phyloP scores from a whole-genome alignment of 2,113 vertebrate species.

The Tupaia chinensis region DNA sequence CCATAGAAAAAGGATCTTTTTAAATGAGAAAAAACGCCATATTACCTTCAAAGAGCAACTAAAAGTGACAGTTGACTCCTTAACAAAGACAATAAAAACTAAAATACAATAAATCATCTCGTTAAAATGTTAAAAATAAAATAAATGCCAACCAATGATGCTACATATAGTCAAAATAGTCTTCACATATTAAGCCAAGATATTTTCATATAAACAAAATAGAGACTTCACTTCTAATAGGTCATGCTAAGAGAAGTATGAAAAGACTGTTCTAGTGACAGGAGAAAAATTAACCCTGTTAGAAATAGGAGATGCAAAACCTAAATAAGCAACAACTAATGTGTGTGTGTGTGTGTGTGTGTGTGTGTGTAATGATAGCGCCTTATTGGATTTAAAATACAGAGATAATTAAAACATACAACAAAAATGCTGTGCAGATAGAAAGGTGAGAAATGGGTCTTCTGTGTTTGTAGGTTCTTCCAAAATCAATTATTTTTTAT shows the following conservation, averaged over 20 bases:
- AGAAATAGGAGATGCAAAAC: background rate
- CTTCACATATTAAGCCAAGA: background rate
- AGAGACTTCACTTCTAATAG: background rate
- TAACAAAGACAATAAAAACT: background rate
- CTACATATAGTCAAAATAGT: background rate
- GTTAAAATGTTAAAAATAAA: background rate
- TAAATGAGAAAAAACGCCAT: background rate
- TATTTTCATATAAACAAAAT: background rate
- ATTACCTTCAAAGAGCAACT: background rate
- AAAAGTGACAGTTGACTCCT: background rate
- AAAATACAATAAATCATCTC: too few species aligned
- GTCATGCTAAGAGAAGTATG: background rate
- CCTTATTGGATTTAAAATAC: background rate
- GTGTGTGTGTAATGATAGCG: too few species aligned
- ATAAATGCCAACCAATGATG: background rate
- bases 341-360: background rate
- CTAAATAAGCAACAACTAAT: too few species aligned
- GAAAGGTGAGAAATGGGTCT: background rate
- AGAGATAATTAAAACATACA: conserved; percentile 5
- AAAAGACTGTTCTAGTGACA: background rate
- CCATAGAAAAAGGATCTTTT: background rate
- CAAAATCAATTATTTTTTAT: background rate
- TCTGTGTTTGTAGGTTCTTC: background rate
- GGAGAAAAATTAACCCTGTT: background rate
- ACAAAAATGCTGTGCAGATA: background rate